Evolutionary conservation across 2,888 invertebrate species (phyloP).

Genomic region (Oligia fasciuncula): DNA sequence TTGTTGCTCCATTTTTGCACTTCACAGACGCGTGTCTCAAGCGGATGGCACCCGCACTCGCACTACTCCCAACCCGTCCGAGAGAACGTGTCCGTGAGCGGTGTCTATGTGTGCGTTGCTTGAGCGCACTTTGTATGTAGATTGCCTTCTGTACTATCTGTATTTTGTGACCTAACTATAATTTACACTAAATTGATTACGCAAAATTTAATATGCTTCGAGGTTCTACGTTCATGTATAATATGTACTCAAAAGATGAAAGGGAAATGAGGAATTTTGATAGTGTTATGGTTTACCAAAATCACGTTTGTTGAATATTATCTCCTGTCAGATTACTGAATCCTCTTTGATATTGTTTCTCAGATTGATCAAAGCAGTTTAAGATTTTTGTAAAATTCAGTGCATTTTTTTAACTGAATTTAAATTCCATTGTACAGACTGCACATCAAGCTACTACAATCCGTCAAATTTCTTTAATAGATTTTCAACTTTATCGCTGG

Average conservation of each 20-base stretch:
- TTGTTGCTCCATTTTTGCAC: no score
- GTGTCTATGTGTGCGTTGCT: no score
- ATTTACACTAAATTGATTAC: constrained; percentile 21
- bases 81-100: no score
- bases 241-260: not conserved
- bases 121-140: no score
- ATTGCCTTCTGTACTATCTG: no score
- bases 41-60: no score
- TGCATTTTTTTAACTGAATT: no score
- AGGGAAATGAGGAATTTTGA: constrained; percentile 15
- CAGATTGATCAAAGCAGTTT: not conserved
- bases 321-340: not conserved
- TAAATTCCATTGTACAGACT: not conserved
- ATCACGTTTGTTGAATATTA: not conserved
- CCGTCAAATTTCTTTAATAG: no score
- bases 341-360: not conserved
- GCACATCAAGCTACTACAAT: no score
- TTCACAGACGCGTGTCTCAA: no score
- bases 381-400: not conserved
- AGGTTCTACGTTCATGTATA: not conserved
- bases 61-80: no score
- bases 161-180: not conserved
- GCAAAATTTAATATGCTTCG: not conserved
- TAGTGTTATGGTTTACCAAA: not conserved
- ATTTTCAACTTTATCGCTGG: no score